phyloP scores from a whole-genome alignment of 2,113 vertebrate species.

The Charina bottae region DNA sequence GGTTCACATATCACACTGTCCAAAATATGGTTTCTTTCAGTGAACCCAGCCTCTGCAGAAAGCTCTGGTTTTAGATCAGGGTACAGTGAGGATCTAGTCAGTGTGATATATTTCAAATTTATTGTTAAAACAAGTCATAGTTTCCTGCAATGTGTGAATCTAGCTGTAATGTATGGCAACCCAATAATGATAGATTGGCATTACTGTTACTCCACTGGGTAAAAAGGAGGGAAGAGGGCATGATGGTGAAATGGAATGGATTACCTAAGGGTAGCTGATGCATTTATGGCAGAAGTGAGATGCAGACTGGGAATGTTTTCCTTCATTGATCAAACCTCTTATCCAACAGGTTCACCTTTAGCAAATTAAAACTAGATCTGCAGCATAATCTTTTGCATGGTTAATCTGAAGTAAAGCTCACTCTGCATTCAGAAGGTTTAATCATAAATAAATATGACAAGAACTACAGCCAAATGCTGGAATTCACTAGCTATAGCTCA shows the following conservation, averaged over 20 bases:
- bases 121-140: not conserved
- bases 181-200: not conserved
- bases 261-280: not conserved
- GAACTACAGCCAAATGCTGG: not conserved
- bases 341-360: too few species aligned
- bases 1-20: not conserved
- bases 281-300: not conserved
- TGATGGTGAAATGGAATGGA: not conserved
- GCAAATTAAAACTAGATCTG: not conserved
- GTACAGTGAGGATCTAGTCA: not conserved
- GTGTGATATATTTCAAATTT: not conserved
- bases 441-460: not conserved
- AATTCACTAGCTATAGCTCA: not conserved
- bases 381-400: not conserved
- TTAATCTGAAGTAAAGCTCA: not conserved
- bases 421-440: not conserved
- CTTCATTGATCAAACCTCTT: not conserved
- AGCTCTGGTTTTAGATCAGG: not conserved
- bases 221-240: not conserved
- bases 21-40: not conserved
- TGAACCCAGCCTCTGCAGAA: not conserved
- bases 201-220: not conserved
- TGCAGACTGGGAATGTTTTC: not conserved
- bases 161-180: too few species aligned
- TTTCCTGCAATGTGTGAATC: not conserved